Percentiles rank a stretch among this genome's conserved stretches.
phyloP scores from a whole-genome alignment of 2,888 invertebrate species.

The Drosophila engyochracea region DNA sequence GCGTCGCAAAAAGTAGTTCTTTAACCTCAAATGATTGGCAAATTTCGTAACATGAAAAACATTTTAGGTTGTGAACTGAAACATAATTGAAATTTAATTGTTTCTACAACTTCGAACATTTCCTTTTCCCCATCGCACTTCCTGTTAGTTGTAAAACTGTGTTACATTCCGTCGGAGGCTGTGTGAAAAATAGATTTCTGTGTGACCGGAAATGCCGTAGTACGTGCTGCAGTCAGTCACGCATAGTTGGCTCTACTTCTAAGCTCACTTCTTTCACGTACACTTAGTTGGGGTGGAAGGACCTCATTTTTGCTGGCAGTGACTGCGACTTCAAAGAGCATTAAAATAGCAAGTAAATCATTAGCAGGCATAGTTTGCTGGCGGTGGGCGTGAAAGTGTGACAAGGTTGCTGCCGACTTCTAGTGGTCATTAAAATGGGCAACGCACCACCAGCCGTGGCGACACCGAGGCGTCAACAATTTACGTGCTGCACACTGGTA shows the following conservation, averaged over 20 bases:
- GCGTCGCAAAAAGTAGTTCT: neutral
- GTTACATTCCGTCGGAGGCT: neutral
- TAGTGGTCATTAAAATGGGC: conserved; percentile 70
- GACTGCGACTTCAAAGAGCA: conserved; percentile 41
- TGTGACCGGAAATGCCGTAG: conserved; percentile 29
- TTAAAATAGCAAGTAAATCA: conserved; percentile 75
- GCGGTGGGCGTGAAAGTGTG: conserved; percentile 42
- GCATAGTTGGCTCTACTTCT: conserved; percentile 22
- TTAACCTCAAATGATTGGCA: neutral
- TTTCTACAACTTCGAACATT: conserved; percentile 8
- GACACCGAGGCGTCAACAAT: conserved; percentile 32
- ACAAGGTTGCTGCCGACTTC: conserved; percentile 43
- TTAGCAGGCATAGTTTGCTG: conserved; percentile 59
- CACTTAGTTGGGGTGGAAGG: neutral
- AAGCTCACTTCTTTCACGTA: conserved; percentile 19
- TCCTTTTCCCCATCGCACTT: conserved; percentile 12
- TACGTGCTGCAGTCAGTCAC: conserved; percentile 32
- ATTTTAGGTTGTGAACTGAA: neutral
- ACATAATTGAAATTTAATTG: conserved; percentile 14
- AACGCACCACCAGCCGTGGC: conserved; percentile 23
- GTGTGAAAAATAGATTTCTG: conserved; percentile 36
- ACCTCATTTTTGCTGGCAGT: neutral
- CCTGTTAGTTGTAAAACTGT: neutral
- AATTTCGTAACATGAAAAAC: neutral
- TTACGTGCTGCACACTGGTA: conserved; percentile 34